phyloP scores from a whole-genome alignment of 2,113 vertebrate genomes.

The Chelonoidis abingdonii region DNA sequence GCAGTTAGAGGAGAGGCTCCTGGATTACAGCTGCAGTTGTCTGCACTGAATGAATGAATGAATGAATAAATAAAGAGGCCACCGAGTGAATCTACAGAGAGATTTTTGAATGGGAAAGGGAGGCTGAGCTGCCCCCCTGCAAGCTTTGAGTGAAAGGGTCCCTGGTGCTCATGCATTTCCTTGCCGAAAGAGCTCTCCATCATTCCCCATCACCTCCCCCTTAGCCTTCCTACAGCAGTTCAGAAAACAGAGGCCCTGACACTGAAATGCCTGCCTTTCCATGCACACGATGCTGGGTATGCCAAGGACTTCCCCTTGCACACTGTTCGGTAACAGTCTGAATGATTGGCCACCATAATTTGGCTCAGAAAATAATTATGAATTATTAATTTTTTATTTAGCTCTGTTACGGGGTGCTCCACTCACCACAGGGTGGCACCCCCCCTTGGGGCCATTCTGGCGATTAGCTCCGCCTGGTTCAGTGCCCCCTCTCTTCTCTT shows the following conservation, averaged over 20 bases:
- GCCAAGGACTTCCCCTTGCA: neutral
- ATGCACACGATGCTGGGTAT: neutral
- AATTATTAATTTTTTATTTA: neutral
- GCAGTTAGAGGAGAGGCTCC: neutral
- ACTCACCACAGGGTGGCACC: neutral
- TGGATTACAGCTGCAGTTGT: neutral
- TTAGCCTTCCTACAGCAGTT: neutral
- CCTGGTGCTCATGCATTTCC: neutral
- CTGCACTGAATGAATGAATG: too few relatives aligned
- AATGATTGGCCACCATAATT: neutral
- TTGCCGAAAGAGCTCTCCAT: neutral
- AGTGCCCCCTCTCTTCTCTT: too few relatives aligned
- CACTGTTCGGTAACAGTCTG: neutral
- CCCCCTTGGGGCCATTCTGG: neutral
- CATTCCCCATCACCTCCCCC: neutral
- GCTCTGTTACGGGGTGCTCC: neutral
- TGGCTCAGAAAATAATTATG: neutral
- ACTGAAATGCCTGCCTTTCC: neutral
- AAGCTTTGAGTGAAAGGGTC: neutral
- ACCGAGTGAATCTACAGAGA: neutral
- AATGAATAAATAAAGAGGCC: neutral
- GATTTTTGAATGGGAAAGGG: neutral
- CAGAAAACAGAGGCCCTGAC: neutral
- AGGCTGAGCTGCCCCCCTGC: neutral
- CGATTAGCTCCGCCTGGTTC: neutral